Percentiles rank a stretch among this genome's conserved stretches.
These are phyloP conservation scores for Dicentrarchus labrax DNA, from an alignment of 2,113 vertebrate genomes.

Conservation along the genomic window DNA sequence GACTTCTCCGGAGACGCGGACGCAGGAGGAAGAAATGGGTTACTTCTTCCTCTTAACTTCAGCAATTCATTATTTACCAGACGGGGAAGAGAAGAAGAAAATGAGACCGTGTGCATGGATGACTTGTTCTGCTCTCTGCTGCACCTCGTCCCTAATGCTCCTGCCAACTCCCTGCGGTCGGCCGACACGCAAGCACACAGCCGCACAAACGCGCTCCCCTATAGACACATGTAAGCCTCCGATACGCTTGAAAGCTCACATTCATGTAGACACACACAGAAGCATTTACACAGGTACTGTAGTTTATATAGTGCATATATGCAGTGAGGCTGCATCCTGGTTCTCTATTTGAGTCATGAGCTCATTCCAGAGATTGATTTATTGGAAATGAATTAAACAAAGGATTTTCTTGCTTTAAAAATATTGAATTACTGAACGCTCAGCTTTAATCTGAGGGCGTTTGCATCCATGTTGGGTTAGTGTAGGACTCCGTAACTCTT, in stretches of 20 bases:
- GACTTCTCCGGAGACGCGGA: constrained; percentile 32
- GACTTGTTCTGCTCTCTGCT: constrained; percentile 37
- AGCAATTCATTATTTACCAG: constrained; percentile 72
- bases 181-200: background rate
- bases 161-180: background rate
- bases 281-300: background rate
- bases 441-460: too few species aligned
- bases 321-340: background rate
- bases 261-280: background rate
- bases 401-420: background rate
- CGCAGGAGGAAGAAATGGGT: constrained; percentile 30
- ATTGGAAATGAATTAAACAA: background rate
- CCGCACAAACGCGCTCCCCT: background rate
- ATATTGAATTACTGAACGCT: background rate
- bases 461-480: too few species aligned
- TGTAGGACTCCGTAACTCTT: too few species aligned
- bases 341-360: background rate
- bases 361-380: background rate
- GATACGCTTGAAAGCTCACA: background rate
- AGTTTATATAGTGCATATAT: too few species aligned
- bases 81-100: constrained; percentile 31
- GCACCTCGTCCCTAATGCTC: constrained; percentile 39
- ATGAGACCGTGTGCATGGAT: constrained; percentile 50
- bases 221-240: background rate
- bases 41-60: constrained; percentile 42